Conservation (phyloP, 2,797 vertebrate species). For the Cuculus canorus region DNA sequence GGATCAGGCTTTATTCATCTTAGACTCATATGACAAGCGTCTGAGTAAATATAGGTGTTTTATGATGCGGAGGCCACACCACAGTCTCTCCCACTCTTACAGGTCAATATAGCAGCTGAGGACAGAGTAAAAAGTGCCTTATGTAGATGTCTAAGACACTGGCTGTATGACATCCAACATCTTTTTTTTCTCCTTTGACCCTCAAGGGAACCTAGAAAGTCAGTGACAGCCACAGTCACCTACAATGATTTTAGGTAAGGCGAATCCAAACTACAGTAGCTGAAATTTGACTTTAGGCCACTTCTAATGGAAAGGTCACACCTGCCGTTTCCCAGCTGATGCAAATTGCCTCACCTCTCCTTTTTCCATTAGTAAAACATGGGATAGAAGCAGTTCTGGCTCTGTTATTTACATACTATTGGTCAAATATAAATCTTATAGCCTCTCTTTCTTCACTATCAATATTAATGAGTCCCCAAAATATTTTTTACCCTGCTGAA, state of each 20-base stretch:
- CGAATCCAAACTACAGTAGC: background rate
- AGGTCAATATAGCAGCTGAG: too few species aligned
- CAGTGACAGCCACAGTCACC: background rate
- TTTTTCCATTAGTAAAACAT: background rate
- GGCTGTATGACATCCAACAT: background rate
- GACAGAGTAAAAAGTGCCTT: background rate
- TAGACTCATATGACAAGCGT: too few species aligned
- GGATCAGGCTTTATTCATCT: background rate
- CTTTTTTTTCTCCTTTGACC: background rate
- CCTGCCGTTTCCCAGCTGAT: background rate
- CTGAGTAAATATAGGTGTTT: background rate
- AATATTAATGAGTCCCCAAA: background rate
- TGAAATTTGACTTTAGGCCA: background rate
- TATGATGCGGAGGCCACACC: background rate
- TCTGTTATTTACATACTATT: background rate
- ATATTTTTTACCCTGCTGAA: background rate
- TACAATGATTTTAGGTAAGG: background rate
- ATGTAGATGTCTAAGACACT: fast-evolving
- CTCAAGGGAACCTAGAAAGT: background rate
- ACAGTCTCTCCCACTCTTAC: fast-evolving
- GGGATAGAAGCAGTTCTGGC: background rate
- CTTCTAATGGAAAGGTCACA: background rate
- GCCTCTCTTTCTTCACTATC: background rate
- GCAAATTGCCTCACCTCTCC: background rate
- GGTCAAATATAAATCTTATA: background rate